These are phyloP conservation scores for Halictus rubicundus DNA, from an alignment of 1,140 invertebrate species.

Conservation along the genomic window DNA sequence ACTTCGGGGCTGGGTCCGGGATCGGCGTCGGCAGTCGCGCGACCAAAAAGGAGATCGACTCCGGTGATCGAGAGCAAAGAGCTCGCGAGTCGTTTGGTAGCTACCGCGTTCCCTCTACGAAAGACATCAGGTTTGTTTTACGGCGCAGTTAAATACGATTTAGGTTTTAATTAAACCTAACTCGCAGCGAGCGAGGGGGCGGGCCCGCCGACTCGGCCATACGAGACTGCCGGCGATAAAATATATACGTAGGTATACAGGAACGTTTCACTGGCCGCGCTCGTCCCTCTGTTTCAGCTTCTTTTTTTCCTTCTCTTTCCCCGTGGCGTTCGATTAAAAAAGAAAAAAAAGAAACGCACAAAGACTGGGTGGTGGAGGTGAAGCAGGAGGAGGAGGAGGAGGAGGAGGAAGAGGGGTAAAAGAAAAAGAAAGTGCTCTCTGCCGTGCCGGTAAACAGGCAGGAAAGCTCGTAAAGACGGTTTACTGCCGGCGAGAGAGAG, in stretches of 20 bases:
- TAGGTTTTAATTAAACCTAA: constrained; percentile 73
- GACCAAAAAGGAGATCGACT: constrained; percentile 41
- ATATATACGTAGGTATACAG: constrained; percentile 58
- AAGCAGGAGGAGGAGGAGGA: not conserved
- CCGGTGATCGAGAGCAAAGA: constrained; percentile 46
- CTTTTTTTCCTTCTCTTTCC: constrained; percentile 24
- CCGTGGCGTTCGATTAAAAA: constrained; percentile 51
- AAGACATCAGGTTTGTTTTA: constrained; percentile 72
- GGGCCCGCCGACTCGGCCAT: constrained; percentile 45
- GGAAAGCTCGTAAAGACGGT: constrained; percentile 76
- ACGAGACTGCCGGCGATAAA: constrained; percentile 64
- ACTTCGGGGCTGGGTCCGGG: not conserved
- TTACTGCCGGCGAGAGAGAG: constrained; percentile 65
- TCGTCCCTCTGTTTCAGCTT: constrained; percentile 34
- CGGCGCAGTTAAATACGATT: constrained; percentile 73
- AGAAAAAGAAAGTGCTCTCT: constrained; percentile 2
- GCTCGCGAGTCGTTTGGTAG: constrained; percentile 55
- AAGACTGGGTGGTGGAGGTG: not conserved
- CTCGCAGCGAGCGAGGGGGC: constrained; percentile 62
- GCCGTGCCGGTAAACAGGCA: constrained; percentile 65
- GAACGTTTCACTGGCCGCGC: constrained; percentile 31
- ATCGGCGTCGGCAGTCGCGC: not conserved
- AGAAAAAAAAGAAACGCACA: not conserved
- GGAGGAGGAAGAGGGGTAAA: constrained; percentile 4
- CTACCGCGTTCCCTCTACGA: constrained; percentile 58